Conservation (phyloP, 2,888 invertebrate genomes). For the Notodonta dromedarius region DNA sequence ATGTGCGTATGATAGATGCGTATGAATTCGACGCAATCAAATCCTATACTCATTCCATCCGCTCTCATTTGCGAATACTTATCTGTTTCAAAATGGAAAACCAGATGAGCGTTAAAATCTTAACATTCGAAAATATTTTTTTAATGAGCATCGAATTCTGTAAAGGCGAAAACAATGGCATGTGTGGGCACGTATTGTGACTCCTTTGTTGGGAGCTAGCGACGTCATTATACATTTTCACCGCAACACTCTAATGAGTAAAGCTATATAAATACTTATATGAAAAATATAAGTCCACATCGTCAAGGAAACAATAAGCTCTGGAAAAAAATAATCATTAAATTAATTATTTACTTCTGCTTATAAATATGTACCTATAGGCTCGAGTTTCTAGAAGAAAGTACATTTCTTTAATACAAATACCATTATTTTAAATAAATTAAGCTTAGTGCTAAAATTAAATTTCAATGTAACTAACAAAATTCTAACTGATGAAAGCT, state of each 20-base stretch:
- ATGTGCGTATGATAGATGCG: neutral
- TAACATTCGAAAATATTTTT: constrained; percentile 50
- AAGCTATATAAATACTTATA: constrained; percentile 45
- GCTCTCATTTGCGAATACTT: constrained; percentile 16
- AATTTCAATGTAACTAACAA: constrained; percentile 4
- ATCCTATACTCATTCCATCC: constrained; percentile 15
- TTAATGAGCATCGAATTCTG: constrained; percentile 79
- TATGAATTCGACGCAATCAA: neutral
- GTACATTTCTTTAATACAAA: too few species aligned
- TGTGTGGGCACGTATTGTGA: constrained; percentile 71
- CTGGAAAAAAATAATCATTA: neutral
- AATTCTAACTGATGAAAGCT: constrained; percentile 43
- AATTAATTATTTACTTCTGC: too few species aligned
- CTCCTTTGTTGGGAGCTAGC: constrained; percentile 62
- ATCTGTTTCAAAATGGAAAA: constrained; percentile 21
- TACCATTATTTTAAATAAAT: too few species aligned
- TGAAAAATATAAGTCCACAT: constrained; percentile 6
- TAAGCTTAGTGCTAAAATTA: neutral
- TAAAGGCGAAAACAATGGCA: constrained; percentile 74
- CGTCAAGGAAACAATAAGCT: constrained; percentile 2
- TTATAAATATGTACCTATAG: too few species aligned
- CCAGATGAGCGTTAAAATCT: constrained; percentile 30
- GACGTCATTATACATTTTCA: constrained; percentile 71
- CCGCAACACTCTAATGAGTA: constrained; percentile 73
- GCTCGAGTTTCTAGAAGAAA: too few species aligned